Percentiles rank a stretch among this genome's conserved stretches.
phyloP scores from a whole-genome alignment of 2,113 vertebrate species.

The Heptranchias perlo region DNA sequence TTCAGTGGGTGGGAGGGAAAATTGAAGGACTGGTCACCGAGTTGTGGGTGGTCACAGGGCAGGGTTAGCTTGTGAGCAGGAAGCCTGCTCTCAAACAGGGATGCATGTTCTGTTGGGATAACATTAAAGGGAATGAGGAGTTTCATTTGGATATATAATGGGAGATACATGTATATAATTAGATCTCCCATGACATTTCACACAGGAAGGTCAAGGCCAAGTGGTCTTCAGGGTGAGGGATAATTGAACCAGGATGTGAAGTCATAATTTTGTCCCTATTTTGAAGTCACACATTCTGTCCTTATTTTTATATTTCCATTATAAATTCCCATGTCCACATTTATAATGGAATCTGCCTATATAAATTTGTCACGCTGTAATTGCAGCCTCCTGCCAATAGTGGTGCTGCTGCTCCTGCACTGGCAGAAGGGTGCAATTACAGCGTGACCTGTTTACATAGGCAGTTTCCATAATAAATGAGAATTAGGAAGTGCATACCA shows the following conservation, averaged over 20 bases:
- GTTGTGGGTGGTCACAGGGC: too few species aligned
- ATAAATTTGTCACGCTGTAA: not conserved
- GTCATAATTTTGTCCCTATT: too few species aligned
- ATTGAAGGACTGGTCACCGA: not conserved
- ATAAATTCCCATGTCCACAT: not conserved
- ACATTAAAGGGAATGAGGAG: not conserved
- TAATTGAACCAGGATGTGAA: not conserved
- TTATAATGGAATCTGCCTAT: not conserved
- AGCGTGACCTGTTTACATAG: not conserved
- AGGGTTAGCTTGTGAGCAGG: not conserved
- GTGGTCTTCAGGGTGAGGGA: not conserved
- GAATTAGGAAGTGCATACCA: not conserved
- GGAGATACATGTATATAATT: not conserved
- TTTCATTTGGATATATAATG: not conserved
- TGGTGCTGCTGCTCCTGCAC: not conserved
- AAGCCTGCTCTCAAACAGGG: not conserved
- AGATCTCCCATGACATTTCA: not conserved
- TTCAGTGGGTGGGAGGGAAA: not conserved
- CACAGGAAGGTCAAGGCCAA: not conserved
- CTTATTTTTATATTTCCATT: not conserved
- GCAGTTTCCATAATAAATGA: not conserved
- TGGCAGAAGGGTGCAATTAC: not conserved
- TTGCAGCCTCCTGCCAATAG: not conserved
- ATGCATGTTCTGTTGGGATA: not conserved
- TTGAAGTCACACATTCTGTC: too few species aligned